phyloP scores from a whole-genome alignment of 2,888 invertebrate genomes.

The Parnassius apollo region DNA sequence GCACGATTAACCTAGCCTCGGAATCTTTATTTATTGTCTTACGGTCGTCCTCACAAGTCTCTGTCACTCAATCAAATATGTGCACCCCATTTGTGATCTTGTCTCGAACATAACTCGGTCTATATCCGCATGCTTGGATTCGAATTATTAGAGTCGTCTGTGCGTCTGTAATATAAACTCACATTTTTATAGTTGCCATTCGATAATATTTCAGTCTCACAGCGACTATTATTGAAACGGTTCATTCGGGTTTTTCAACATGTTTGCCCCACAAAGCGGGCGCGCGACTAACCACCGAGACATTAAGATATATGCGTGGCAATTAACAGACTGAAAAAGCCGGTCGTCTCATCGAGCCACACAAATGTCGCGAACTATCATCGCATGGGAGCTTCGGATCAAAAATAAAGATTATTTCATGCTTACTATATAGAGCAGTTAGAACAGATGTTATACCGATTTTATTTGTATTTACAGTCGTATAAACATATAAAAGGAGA shows the following conservation, averaged over 20 bases:
- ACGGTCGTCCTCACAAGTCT: constrained; percentile 29
- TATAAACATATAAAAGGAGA: too few species aligned
- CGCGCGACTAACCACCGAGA: constrained; percentile 38
- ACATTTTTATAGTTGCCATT: constrained; percentile 48
- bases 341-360: constrained; percentile 39
- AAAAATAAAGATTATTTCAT: constrained; percentile 50
- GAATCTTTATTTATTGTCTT: constrained; percentile 56
- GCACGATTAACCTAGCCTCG: constrained; percentile 51
- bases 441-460: constrained; percentile 21
- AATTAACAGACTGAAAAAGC: constrained; percentile 68
- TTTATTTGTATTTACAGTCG: too few species aligned
- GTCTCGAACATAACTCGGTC: constrained; percentile 1
- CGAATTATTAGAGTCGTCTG: constrained; percentile 23
- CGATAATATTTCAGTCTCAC: constrained; percentile 52
- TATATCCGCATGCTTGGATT: constrained; percentile 24
- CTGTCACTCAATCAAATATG: constrained; percentile 16
- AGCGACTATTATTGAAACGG: constrained; percentile 49
- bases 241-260: constrained; percentile 42
- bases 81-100: constrained; percentile 25
- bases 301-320: constrained; percentile 56
- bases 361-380: constrained; percentile 60
- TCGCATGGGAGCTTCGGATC: constrained; percentile 62
- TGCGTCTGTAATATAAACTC: constrained; percentile 42
- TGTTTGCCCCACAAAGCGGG: constrained; percentile 39
- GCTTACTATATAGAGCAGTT: constrained; percentile 47